Evolutionary conservation across 2,797 vertebrate genomes (phyloP), one percentile per base, ranked within the genome.

Genomic region (Perodicticus potto): DNA sequence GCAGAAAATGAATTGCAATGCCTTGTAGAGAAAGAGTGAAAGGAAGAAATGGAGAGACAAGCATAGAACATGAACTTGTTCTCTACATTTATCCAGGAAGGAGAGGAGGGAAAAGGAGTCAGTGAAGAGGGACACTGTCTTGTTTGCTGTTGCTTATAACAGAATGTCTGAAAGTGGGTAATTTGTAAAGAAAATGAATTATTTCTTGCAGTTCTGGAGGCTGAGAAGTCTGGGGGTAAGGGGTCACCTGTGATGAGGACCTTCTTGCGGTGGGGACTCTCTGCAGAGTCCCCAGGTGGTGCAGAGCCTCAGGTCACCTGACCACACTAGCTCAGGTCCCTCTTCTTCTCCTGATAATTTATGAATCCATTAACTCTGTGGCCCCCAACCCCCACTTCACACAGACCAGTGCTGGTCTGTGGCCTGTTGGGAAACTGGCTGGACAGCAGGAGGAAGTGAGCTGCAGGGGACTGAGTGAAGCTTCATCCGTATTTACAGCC

Each of bases 1-100:
- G 34, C 37, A 88, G 57, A 90, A 95, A 88, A 76, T 27, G 93
- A 89, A 94, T 53, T 19, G 23, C 10, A 86, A 43, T 67, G 57
- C 8, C 37, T 70, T 61, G 12, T 84, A 25, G 61, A 93, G 85
- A 87, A 74, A 92, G 67, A 84, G 23, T 23, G 45, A 70, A 92
- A 91, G 53, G 34, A 70, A 93, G 81, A 93, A 82, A 81, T 43
- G 40, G 57, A 87, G n/a, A 95, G 22, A 49, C 4, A 55, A 77
- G 25, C 57, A 23, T 17, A 72, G 34, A 84, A 53, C 49, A 53
- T 16, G 9, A 55, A 72, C 23, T 40, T 67, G 61, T 70, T 94
- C 11, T 29, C 53, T 55, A 49, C 80, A 17, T 90, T 63, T 89
- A n/a, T 57, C 25, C 53, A 29, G 74, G 69, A 86, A 43, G 14